Evolutionary conservation across 2,888 invertebrate genomes (phyloP), one percentile per base, ranked within the genome.

Genomic region (Eremobia ochroleuca): DNA sequence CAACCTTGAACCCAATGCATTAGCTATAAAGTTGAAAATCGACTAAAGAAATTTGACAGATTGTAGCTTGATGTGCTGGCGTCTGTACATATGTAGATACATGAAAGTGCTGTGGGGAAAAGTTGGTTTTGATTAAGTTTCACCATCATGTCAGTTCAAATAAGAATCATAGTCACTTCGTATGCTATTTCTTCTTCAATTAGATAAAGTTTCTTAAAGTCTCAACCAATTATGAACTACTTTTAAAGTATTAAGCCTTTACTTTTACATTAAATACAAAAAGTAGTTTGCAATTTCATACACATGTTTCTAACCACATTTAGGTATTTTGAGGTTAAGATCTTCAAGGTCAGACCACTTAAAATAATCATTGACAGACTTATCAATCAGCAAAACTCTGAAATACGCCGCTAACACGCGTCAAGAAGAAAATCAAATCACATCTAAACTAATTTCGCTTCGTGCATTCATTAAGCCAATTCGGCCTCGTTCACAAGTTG

Each of bases 391-490:
- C 21, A 11, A 15, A 34, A 28, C 55, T 83, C 70, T 83, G n/a
- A 40, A 75, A 78, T 31, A 46, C 9, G 4, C 77, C 81, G 83
- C 49, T 34, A 58, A 62, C 34, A 31, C 5, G 11, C 3, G 49
- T 34, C 21, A 40, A 49, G 49, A 74, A 67, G 55, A 72, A 83
- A 83, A 83, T 81, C 73, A 74, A 77, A 74, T 83, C 73, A 77
- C 77, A 84, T 70, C 74, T 46, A 62, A 59, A 81, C 77, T 62
- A n/a, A n/a, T n/a, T n/a, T n/a, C n/a, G n/a, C n/a, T n/a, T n/a
- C n/a, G n/a, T n/a, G n/a, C n/a, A n/a, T n/a, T n/a, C n/a, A n/a
- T n/a, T n/a, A n/a, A n/a, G n/a, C n/a, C n/a, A n/a, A n/a, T n/a
- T n/a, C n/a, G n/a, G n/a, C n/a, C n/a, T n/a, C n/a, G n/a, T n/a